These are phyloP conservation scores for Cettia cetti DNA, from an alignment of 2,113 vertebrate genomes.

Conservation along the genomic window DNA sequence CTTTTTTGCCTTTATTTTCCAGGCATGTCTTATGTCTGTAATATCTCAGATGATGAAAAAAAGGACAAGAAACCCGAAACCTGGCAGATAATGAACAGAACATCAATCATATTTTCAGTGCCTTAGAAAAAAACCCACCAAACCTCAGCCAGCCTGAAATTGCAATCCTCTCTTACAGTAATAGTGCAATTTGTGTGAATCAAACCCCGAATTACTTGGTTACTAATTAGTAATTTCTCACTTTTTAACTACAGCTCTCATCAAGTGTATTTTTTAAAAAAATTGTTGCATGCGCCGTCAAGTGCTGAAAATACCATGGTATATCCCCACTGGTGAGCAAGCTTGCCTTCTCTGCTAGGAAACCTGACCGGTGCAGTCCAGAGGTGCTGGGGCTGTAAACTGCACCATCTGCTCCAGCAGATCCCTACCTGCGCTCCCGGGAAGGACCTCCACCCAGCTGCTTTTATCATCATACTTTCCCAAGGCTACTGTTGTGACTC, in stretches of 20 bases:
- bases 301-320: not conserved
- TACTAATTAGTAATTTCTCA: slow-evolving; percentile 70
- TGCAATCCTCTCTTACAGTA: slow-evolving; percentile 55
- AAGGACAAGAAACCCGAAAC: slow-evolving; percentile 48
- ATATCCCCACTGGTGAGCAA: not conserved
- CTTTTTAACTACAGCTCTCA: slow-evolving; percentile 61
- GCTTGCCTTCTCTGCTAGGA: not conserved
- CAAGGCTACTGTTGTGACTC: not conserved
- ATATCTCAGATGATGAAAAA: slow-evolving; percentile 57
- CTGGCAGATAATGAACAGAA: slow-evolving; percentile 64
- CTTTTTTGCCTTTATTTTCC: slow-evolving; percentile 30
- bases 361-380: rapidly evolving
- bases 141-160: slow-evolving; percentile 45
- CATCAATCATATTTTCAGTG: slow-evolving; percentile 48
- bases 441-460: not conserved
- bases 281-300: not conserved
- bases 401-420: rapidly evolving
- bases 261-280: not conserved
- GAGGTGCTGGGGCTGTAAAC: not conserved
- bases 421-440: rapidly evolving
- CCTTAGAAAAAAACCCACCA: not conserved
- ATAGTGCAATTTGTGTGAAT: slow-evolving; percentile 63
- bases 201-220: slow-evolving; percentile 67
- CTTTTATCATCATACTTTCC: rapidly evolving
- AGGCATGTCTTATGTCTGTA: slow-evolving; percentile 59